Conservation (phyloP, 2,888 invertebrate species). For the Poecilus cupreus region DNA sequence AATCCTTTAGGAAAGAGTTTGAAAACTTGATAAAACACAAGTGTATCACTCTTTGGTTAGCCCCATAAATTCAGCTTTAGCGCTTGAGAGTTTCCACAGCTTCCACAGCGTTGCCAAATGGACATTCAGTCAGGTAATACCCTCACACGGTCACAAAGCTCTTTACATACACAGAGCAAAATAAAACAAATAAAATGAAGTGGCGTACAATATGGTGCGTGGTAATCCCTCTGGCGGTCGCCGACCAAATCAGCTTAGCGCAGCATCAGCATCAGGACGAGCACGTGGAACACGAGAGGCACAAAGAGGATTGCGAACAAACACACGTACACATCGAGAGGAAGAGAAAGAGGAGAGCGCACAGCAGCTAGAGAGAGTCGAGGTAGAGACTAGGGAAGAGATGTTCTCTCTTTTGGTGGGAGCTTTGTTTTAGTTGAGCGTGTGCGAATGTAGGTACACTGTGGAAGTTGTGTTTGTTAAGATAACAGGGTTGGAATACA, state of each 20-base stretch:
- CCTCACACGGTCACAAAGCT: neutral
- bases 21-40: neutral
- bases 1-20: no score
- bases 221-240: constrained; percentile 65
- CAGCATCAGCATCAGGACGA: constrained; percentile 13
- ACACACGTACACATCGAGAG: neutral
- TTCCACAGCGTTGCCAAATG: neutral
- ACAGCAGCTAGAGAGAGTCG: no score
- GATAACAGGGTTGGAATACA: no score
- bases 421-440: no score
- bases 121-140: neutral
- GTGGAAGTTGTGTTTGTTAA: no score
- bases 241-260: constrained; percentile 56
- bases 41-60: neutral
- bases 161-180: constrained; percentile 10
- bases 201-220: constrained; percentile 62
- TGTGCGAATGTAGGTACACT: no score
- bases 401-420: no score
- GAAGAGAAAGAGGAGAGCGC: neutral
- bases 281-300: constrained; percentile 30
- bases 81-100: neutral
- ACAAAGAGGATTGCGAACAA: neutral
- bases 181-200: constrained; percentile 54
- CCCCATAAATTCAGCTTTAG: neutral
- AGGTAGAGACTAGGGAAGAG: no score